Conservation (phyloP, 2,113 vertebrate species). For the Ibidorhyncha struthersii region DNA sequence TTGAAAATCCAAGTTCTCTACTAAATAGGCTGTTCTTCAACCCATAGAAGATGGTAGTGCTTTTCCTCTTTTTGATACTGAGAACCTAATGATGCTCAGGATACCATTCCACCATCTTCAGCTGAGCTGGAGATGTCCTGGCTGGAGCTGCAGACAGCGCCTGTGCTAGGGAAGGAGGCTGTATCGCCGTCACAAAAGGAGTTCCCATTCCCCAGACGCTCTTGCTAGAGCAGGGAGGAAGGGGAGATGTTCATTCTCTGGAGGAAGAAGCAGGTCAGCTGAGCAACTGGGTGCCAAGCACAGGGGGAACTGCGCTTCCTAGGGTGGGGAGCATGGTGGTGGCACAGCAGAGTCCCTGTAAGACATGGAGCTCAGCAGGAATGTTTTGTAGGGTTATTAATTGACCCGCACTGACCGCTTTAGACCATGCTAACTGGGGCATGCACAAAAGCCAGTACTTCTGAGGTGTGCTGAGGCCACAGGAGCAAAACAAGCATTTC, state of each 20-base stretch:
- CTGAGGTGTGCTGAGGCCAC: neutral
- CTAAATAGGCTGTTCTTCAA: neutral
- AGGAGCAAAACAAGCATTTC: neutral
- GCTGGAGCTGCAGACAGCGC: neutral
- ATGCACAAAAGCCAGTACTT: neutral
- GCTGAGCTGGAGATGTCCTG: neutral
- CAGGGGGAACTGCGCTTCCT: neutral
- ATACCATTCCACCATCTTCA: neutral
- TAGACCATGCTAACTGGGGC: neutral
- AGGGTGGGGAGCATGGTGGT: neutral
- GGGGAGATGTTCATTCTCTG: neutral
- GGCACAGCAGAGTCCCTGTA: neutral
- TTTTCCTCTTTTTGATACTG: neutral
- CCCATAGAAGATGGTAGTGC: neutral
- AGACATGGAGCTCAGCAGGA: neutral
- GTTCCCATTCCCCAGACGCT: neutral
- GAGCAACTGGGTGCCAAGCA: neutral
- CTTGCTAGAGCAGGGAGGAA: neutral
- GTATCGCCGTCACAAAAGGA: neutral
- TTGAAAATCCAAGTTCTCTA: neutral
- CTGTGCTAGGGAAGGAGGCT: neutral
- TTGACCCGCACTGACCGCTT: neutral
- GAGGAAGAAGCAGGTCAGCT: neutral
- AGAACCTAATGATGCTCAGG: neutral
- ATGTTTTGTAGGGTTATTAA: neutral